Percentiles rank a stretch among this genome's conserved stretches.
phyloP scores from a whole-genome alignment of 2,888 invertebrate genomes.

The Synergus japonicus region DNA sequence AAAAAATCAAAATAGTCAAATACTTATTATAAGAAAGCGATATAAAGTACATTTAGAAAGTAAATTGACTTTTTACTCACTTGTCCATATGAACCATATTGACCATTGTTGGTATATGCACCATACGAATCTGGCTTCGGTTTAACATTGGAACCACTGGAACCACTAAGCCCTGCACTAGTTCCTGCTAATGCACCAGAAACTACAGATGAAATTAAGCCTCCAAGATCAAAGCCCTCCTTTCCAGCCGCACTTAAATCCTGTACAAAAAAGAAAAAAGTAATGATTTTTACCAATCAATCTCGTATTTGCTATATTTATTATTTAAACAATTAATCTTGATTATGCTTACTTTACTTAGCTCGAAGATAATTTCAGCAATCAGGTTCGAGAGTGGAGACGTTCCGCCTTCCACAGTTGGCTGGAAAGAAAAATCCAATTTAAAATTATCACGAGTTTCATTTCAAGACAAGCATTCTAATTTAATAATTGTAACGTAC shows the following conservation, averaged over 20 bases:
- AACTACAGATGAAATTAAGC: constrained; percentile 67
- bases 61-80: constrained; percentile 47
- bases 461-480: constrained; percentile 8
- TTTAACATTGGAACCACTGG: neutral
- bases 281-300: constrained; percentile 27
- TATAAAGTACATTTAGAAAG: neutral
- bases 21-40: no score
- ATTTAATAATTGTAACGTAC: constrained; percentile 56
- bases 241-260: constrained; percentile 56
- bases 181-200: constrained; percentile 70
- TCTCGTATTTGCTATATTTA: constrained; percentile 35
- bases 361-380: constrained; percentile 66
- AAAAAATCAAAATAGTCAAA: neutral
- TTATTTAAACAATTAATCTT: neutral
- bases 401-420: constrained; percentile 65
- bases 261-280: constrained; percentile 55
- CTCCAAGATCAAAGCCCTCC: constrained; percentile 63
- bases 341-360: constrained; percentile 68
- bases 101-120: constrained; percentile 44
- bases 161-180: constrained; percentile 69
- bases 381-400: constrained; percentile 66
- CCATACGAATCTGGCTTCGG: constrained; percentile 43
- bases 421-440: constrained; percentile 56
- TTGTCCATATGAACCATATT: constrained; percentile 50
- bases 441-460: constrained; percentile 38